Conservation (phyloP, 2,797 vertebrate species). For the Tolypeutes matacus region DNA sequence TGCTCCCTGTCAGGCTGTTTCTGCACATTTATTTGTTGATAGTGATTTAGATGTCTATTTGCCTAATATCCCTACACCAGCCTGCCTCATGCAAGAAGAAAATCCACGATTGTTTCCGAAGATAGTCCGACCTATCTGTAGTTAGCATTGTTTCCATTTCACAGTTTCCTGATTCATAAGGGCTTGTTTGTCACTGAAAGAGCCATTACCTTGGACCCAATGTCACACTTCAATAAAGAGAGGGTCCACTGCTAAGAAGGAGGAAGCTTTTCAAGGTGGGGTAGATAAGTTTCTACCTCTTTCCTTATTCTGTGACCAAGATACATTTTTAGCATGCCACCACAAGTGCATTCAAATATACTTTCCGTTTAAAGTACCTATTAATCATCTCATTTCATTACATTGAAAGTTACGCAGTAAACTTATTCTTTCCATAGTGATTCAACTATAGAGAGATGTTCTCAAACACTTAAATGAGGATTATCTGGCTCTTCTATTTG, state of each 20-base stretch:
- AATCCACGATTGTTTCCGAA: background rate
- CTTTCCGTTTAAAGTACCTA: background rate
- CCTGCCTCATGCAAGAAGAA: background rate
- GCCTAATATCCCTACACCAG: background rate
- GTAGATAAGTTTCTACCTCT: background rate
- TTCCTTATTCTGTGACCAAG: background rate
- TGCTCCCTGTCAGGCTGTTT: background rate
- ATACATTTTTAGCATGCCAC: background rate
- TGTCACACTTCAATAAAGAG: background rate
- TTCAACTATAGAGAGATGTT: background rate
- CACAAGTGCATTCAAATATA: background rate
- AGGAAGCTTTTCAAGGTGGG: background rate
- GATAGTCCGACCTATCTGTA: background rate
- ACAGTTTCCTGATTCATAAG: background rate
- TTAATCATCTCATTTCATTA: background rate
- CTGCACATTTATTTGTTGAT: background rate
- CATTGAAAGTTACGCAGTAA: background rate
- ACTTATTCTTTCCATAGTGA: background rate
- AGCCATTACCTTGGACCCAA: background rate
- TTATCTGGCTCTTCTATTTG: background rate
- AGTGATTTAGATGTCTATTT: background rate
- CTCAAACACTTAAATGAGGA: background rate
- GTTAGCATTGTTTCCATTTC: background rate
- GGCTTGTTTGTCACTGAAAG: slow-evolving; percentile 16
- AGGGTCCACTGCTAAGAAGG: background rate